Percentiles rank a stretch among this genome's conserved stretches.
phyloP scores from a whole-genome alignment of 2,113 vertebrate genomes.

The Oncorhynchus gorbuscha region DNA sequence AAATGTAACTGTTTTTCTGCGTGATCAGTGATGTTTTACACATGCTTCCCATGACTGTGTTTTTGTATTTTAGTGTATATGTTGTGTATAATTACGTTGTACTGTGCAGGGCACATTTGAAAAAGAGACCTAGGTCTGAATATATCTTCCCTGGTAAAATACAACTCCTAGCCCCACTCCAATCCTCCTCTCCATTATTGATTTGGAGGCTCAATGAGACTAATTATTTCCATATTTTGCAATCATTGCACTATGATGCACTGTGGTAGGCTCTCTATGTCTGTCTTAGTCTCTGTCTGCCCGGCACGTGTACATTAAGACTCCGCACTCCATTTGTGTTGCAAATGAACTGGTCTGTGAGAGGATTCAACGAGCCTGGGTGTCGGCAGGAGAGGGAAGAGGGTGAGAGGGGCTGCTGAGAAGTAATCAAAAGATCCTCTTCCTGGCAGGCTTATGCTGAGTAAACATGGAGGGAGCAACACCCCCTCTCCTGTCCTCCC shows the following conservation, averaged over 20 bases:
- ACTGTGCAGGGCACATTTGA: too few species aligned
- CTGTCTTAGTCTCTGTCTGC: slow-evolving; percentile 20
- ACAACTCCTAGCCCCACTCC: slow-evolving; percentile 38
- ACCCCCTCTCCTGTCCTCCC: slow-evolving; percentile 31
- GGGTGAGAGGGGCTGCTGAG: slow-evolving; percentile 54
- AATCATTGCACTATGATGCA: slow-evolving; percentile 51
- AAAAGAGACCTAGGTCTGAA: too few species aligned
- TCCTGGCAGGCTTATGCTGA: slow-evolving; percentile 55
- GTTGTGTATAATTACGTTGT: too few species aligned
- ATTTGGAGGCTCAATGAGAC: slow-evolving; percentile 61
- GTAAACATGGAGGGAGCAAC: slow-evolving; percentile 50
- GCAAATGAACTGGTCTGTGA: slow-evolving; percentile 52
- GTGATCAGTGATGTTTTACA: too few species aligned
- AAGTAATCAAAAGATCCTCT: slow-evolving; percentile 52
- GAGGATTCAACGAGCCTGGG: slow-evolving; percentile 27
- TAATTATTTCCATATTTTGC: slow-evolving; percentile 69
- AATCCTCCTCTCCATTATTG: slow-evolving; percentile 55
- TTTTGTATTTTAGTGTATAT: too few species aligned
- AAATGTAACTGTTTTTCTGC: too few species aligned
- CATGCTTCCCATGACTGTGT: too few species aligned
- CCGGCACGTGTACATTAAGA: slow-evolving; percentile 60
- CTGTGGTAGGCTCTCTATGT: slow-evolving; percentile 7
- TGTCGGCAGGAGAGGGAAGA: slow-evolving; percentile 41
- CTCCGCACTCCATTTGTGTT: slow-evolving; percentile 61
- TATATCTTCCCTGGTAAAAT: too few species aligned